Conservation (phyloP, 35 echinoderm and acorn worm genomes). For the Apostichopus californicus region DNA sequence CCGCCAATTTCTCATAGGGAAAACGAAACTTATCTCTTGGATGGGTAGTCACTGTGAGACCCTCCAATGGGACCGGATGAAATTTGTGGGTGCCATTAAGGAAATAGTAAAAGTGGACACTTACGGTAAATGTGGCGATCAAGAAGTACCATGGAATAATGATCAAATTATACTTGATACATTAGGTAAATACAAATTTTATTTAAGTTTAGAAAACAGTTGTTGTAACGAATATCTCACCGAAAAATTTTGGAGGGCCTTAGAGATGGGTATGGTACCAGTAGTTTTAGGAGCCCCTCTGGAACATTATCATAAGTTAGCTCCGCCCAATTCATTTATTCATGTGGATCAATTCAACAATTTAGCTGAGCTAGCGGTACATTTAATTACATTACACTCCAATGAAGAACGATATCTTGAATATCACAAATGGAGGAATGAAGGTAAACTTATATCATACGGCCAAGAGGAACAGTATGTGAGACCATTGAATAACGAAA, state of each 20-base stretch:
- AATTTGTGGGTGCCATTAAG: slow-evolving; percentile 51
- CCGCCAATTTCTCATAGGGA: not conserved
- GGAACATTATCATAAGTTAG: not conserved
- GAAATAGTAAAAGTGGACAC: slow-evolving; percentile 22
- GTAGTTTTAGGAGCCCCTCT: slow-evolving; percentile 4
- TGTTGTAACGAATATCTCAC: slow-evolving; percentile 39
- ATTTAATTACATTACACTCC: not conserved
- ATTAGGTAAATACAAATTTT: slow-evolving; percentile 32
- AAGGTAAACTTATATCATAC: slow-evolving; percentile 22
- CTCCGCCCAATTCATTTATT: slow-evolving; percentile 34
- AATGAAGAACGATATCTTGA: not conserved
- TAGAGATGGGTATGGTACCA: slow-evolving; percentile 16
- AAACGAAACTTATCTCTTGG: slow-evolving; percentile 40
- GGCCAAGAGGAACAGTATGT: slow-evolving; percentile 21
- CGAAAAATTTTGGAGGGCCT: slow-evolving; percentile 46
- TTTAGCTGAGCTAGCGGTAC: not conserved
- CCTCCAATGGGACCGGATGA: slow-evolving; percentile 54
- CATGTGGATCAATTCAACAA: slow-evolving; percentile 29
- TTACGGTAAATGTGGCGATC: slow-evolving; percentile 64
- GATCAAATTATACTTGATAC: slow-evolving; percentile 24
- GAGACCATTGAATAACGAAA: slow-evolving; percentile 26
- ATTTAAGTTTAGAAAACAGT: slow-evolving; percentile 46
- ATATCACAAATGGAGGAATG: slow-evolving; percentile 15
- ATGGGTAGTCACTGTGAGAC: slow-evolving; percentile 64
- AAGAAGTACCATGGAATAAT: slow-evolving; percentile 27